Base-by-base conservation (phyloP, 2,113 vertebrate genomes). In the Dromaius novaehollandiae region DNA sequence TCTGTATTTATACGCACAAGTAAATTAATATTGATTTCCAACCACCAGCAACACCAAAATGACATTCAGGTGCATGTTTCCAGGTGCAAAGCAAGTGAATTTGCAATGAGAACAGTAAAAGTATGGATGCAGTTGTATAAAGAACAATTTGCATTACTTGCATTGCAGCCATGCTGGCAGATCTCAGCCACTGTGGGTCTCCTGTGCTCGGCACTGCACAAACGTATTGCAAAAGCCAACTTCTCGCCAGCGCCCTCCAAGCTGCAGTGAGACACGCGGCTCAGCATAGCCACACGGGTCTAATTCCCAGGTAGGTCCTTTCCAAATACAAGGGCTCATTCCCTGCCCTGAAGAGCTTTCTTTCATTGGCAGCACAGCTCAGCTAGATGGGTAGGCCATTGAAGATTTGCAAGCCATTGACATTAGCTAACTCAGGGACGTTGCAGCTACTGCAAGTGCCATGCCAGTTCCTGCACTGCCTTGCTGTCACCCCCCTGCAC, bases 21-120 rank as follows among this genome's bases (percentile, higher is more conserved):
- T 96, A 96, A 95, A 97, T 97, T 93, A 95, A 97, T 96, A 95
- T 60, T 94, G 96, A 97, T 97, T 96, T 93, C 79, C 79, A 95
- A 74, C 85, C 80, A 89, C 84, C 81, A 94, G 84, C 86, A 82
- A 87, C 68, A 94, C 55, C 38, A 91, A 95, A 95, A 94, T 78
- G 76, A 77, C 85, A 95, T 97, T 95, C 71, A 83, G 71, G 95
- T 94, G 95, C 94, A 93, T 96, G 94, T 93, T 96, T 95, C 71
- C 89, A 94, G 94, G 93, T 95, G 87, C 85, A 64, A 90, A 95
- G 64, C 88, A 78, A 93, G 82, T 82, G 92, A 95, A 96, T 96
- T 86, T 88, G 85, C 85, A 94, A 90, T 76, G 91, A 95, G 73
- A 93, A 61, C 61, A 75, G 85, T 56, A 58, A 75, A 91, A 87